Evolutionary conservation across 2,113 vertebrate genomes (phyloP).

Genomic region (Crotalus viridis): DNA sequence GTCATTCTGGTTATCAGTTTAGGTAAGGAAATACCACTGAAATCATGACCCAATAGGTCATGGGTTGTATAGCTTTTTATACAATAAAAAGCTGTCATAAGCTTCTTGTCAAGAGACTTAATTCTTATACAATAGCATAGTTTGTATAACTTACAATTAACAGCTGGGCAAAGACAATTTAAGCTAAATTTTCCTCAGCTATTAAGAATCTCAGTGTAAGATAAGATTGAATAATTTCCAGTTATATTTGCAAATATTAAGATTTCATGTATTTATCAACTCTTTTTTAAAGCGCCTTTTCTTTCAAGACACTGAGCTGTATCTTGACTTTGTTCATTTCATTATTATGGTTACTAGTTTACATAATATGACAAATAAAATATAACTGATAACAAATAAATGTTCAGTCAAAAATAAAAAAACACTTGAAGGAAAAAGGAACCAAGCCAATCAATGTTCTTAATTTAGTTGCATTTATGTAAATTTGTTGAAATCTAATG

Average conservation of each 20-base stretch:
- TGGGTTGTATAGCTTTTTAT: neutral
- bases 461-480: neutral
- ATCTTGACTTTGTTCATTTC: neutral
- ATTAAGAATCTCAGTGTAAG: neutral
- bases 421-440: neutral
- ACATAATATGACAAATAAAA: neutral
- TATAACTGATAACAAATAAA: neutral
- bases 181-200: neutral
- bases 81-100: neutral
- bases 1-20: neutral
- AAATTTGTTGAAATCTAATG: neutral
- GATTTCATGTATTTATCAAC: neutral
- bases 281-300: neutral
- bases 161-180: neutral
- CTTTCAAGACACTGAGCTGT: neutral
- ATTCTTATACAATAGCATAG: neutral
- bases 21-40: neutral
- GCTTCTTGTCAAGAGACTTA: neutral
- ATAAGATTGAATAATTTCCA: neutral
- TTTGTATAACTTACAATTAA: neutral
- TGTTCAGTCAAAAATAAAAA: neutral
- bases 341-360: neutral
- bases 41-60: neutral
- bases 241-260: neutral
- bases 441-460: neutral